Evolutionary conservation across 2,888 invertebrate genomes (phyloP).

Genomic region (Druceiella hillmani): DNA sequence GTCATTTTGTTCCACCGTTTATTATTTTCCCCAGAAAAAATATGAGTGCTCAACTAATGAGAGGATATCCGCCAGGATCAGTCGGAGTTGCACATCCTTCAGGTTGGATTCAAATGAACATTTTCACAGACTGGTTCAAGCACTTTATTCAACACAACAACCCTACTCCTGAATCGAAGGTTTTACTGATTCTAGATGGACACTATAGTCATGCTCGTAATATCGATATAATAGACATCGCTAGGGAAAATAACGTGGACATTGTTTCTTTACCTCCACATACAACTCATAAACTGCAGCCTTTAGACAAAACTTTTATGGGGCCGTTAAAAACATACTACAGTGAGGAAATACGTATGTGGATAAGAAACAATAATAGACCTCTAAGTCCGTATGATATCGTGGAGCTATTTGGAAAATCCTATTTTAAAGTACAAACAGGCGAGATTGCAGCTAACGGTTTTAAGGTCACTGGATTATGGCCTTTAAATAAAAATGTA

Average conservation of each 20-base stretch:
- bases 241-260: constrained; percentile 28
- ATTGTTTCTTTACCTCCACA: constrained; percentile 30
- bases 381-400: constrained; percentile 24
- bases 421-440: constrained; percentile 25
- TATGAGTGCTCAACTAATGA: constrained; percentile 27
- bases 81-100: constrained; percentile 24
- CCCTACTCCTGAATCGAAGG: constrained; percentile 10
- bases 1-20: constrained; percentile 24
- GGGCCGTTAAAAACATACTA: constrained; percentile 30
- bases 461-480: constrained; percentile 25
- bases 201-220: constrained; percentile 28
- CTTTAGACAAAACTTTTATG: constrained; percentile 30
- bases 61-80: constrained; percentile 26
- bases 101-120: constrained; percentile 28
- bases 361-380: constrained; percentile 26
- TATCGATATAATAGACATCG: constrained; percentile 28
- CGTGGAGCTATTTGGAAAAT: constrained; percentile 24
- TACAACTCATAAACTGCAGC: constrained; percentile 30
- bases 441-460: constrained; percentile 21
- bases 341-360: constrained; percentile 27
- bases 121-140: constrained; percentile 25
- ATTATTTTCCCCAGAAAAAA: constrained; percentile 25
- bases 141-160: constrained; percentile 21
- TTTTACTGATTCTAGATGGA: constrained; percentile 25
- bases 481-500: constrained; percentile 23